Conservation (phyloP, 2,888 invertebrate species). For the Ashinkailepas kermadecensis region DNA sequence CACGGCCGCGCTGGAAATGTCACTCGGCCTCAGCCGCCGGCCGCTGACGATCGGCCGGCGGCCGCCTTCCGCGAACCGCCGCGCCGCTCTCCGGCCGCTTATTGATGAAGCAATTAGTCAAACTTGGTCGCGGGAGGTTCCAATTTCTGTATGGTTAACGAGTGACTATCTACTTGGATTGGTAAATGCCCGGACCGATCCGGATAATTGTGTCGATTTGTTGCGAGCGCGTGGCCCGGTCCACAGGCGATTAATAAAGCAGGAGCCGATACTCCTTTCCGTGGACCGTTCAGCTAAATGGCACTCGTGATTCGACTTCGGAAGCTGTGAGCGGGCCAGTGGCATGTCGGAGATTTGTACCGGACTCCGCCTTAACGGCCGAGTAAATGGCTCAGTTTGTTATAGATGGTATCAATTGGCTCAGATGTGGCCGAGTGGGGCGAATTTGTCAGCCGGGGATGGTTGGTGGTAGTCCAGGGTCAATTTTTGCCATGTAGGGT, state of each 20-base stretch:
- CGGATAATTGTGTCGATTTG: not conserved
- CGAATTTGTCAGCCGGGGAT: not conserved
- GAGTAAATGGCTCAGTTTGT: not conserved
- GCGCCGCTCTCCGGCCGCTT: not conserved
- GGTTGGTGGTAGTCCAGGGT: not conserved
- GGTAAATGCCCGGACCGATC: not conserved
- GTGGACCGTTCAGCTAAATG: not conserved
- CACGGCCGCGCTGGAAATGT: too few relatives aligned
- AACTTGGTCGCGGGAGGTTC: not conserved
- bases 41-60: not conserved
- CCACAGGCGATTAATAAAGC: not conserved
- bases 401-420: not conserved
- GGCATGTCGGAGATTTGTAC: not conserved
- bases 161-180: not conserved
- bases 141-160: not conserved
- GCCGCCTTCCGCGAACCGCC: not conserved
- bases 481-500: not conserved
- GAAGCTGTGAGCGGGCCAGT: not conserved
- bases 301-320: not conserved
- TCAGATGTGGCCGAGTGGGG: not conserved
- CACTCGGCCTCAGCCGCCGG: not conserved
- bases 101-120: not conserved
- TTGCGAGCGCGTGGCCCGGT: not conserved
- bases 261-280: not conserved
- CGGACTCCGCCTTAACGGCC: not conserved